phyloP scores from a whole-genome alignment of 2,113 vertebrate genomes.

The Entomyzon cyanotis region DNA sequence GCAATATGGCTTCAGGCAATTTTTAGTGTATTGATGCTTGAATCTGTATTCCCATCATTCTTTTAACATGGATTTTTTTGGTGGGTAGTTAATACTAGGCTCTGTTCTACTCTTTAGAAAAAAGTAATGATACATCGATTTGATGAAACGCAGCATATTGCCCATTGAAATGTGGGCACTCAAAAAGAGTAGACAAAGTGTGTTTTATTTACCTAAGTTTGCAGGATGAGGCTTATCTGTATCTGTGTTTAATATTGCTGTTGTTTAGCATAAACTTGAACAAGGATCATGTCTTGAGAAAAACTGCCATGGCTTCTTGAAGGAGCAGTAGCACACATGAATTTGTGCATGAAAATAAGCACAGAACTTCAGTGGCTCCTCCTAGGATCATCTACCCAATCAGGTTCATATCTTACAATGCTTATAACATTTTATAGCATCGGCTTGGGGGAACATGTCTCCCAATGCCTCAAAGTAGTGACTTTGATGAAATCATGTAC shows the following conservation, averaged over 20 bases:
- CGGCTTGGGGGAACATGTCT: background rate
- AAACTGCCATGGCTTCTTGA: background rate
- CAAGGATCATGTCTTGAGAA: background rate
- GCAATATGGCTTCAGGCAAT: background rate
- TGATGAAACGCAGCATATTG: background rate
- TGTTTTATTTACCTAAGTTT: background rate
- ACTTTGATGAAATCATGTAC: background rate
- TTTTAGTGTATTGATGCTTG: background rate
- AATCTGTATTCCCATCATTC: background rate
- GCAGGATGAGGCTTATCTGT: background rate
- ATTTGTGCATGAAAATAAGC: background rate
- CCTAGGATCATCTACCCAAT: background rate
- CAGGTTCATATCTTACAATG: background rate
- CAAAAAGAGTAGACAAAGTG: background rate
- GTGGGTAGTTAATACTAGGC: background rate
- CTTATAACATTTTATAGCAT: background rate
- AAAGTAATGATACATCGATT: background rate
- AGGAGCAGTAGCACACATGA: background rate
- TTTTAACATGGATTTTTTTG: background rate
- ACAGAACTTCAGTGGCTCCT: background rate
- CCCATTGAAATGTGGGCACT: background rate
- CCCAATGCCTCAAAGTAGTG: background rate
- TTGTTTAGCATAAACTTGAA: background rate
- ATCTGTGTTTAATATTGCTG: background rate
- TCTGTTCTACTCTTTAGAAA: background rate